A percentile compares a stretch with the other conserved stretches of the same genome.
phyloP scores from a whole-genome alignment of 2,888 invertebrate genomes.

The Epistrophe eligans region DNA sequence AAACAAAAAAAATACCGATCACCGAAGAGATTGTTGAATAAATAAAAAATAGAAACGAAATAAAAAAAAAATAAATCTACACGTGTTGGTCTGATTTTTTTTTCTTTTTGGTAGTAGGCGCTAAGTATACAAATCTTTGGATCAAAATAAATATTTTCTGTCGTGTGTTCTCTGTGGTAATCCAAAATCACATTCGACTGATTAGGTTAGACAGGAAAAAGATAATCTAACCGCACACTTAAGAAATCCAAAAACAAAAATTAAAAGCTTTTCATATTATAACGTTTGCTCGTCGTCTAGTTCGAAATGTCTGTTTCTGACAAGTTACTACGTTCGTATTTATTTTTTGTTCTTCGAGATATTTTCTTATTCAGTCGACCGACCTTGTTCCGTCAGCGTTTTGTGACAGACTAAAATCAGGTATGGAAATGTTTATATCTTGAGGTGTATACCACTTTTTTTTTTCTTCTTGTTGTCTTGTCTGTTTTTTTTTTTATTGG shows the following conservation, averaged over 20 bases:
- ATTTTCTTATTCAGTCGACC: constrained; percentile 71
- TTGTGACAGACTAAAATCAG: constrained; percentile 83
- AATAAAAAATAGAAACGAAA: constrained; percentile 33
- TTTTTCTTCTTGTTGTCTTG: constrained; percentile 23
- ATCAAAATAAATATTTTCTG: constrained; percentile 29
- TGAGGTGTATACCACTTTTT: constrained; percentile 74
- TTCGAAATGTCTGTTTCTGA: constrained; percentile 11
- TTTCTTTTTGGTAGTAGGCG: constrained; percentile 57
- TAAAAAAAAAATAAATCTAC: constrained; percentile 29
- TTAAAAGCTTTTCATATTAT: constrained; percentile 8
- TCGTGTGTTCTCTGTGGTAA: constrained; percentile 30
- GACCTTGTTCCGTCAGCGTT: constrained; percentile 83
- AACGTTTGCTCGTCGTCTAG: constrained; percentile 34
- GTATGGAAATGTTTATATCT: constrained; percentile 77
- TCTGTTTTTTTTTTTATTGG: constrained; percentile 40
- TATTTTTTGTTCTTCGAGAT: constrained; percentile 57
- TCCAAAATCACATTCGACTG: constrained; percentile 68
- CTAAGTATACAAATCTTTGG: constrained; percentile 65
- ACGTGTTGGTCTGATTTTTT: constrained; percentile 40
- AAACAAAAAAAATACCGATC: constrained; percentile 40
- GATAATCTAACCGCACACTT: constrained; percentile 58
- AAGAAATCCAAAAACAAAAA: constrained; percentile 38
- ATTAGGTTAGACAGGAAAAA: constrained; percentile 31
- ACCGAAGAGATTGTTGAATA: constrained; percentile 27
- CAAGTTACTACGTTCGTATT: constrained; percentile 22